Evolutionary conservation across 2,113 vertebrate species (phyloP).

Genomic region (Abramis brama): DNA sequence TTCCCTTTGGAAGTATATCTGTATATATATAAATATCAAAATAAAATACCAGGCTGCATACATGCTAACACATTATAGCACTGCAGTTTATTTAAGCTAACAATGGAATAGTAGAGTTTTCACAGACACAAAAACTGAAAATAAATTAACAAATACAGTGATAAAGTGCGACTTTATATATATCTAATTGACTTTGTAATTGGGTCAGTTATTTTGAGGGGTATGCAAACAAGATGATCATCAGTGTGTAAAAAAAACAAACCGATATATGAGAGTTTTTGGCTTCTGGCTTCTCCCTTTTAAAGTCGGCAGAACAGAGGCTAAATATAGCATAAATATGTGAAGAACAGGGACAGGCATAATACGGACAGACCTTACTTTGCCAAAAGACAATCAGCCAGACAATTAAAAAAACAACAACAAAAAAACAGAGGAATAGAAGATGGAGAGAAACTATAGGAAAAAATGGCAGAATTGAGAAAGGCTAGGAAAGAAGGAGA

Average conservation of each 20-base stretch:
- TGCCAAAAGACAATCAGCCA: constrained; percentile 72
- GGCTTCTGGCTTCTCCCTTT: constrained; percentile 32
- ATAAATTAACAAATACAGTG: not conserved
- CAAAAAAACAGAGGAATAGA: constrained; percentile 10
- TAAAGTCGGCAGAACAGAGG: constrained; percentile 28
- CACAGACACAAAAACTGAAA: not conserved
- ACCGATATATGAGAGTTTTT: not conserved
- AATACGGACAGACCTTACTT: constrained; percentile 55
- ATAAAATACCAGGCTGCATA: constrained; percentile 27
- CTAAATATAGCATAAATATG: constrained; percentile 68
- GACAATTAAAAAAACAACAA: constrained; percentile 55
- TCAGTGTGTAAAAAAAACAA: not conserved
- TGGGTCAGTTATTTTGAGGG: constrained; percentile 11
- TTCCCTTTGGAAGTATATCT: not conserved
- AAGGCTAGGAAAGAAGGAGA: not conserved
- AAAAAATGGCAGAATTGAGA: not conserved
- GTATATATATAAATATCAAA: not conserved
- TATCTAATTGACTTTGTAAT: constrained; percentile 10
- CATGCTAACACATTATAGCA: not conserved
- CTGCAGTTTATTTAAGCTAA: not conserved
- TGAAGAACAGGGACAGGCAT: constrained; percentile 44
- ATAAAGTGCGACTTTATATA: constrained; percentile 17
- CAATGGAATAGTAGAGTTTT: not conserved
- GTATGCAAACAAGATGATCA: constrained; percentile 31
- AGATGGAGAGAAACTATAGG: not conserved